phyloP scores from a whole-genome alignment of 2,797 vertebrate species.

The Decapterus maruadsi region DNA sequence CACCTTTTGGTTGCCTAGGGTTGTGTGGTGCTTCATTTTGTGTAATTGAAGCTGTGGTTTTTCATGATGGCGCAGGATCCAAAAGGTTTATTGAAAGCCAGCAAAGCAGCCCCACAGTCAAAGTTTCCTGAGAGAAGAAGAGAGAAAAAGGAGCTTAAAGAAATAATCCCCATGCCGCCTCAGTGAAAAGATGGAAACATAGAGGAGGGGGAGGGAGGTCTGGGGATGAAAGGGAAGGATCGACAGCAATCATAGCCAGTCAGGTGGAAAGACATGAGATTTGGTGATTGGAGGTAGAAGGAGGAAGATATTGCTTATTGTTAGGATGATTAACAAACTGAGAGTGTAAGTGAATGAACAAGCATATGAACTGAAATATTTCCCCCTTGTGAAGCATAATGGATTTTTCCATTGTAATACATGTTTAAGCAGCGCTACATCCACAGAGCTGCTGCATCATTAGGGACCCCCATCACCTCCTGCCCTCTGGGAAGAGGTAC shows the following conservation, averaged over 20 bases:
- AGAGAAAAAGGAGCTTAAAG: constrained; percentile 59
- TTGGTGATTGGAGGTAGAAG: constrained; percentile 27
- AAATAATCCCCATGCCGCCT: constrained; percentile 57
- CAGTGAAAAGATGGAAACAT: constrained; percentile 45
- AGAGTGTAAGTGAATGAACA: constrained; percentile 3
- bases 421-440: not conserved
- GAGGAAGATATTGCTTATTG: constrained; percentile 32
- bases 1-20: constrained; percentile 80
- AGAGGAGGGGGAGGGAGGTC: constrained; percentile 33
- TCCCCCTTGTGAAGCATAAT: not conserved
- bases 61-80: constrained; percentile 61
- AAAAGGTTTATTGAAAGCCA: constrained; percentile 76
- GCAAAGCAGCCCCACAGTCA: constrained; percentile 71
- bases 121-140: constrained; percentile 74
- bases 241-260: constrained; percentile 46
- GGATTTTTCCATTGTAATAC: not conserved
- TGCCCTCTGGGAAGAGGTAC: too few relatives aligned
- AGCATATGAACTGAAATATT: constrained; percentile 10
- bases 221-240: constrained; percentile 51
- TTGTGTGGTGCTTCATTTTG: constrained; percentile 76
- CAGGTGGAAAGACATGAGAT: constrained; percentile 67
- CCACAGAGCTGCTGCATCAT: too few relatives aligned
- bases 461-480: too few relatives aligned
- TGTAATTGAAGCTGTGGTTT: constrained; percentile 79
- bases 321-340: constrained; percentile 21